A percentile compares a stretch with the other conserved stretches of the same genome.
phyloP scores from a whole-genome alignment of 2,888 invertebrate species.

The Smittia sp. region DNA sequence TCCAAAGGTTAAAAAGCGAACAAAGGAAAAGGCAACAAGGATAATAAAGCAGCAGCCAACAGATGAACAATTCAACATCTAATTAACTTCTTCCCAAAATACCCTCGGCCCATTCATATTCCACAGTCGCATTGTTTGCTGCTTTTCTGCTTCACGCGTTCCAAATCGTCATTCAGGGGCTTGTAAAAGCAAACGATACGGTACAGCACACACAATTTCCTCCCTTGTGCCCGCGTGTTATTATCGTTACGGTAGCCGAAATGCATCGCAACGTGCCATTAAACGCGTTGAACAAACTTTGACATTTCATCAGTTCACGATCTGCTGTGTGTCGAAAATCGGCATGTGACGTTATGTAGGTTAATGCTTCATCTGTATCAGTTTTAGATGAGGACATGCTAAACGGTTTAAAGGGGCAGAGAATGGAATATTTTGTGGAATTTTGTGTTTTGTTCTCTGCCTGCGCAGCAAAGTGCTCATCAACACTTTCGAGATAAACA shows the following conservation, averaged over 20 bases:
- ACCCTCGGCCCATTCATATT: not conserved
- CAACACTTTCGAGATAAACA: too few species aligned
- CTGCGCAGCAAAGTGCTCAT: too few species aligned
- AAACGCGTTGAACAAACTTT: not conserved
- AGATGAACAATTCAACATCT: constrained; percentile 1
- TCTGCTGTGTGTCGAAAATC: not conserved
- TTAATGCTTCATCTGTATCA: constrained; percentile 30
- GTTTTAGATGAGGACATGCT: not conserved
- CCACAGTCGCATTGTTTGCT: not conserved
- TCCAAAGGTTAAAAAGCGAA: not conserved
- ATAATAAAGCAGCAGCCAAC: not conserved
- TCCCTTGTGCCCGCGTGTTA: not conserved
- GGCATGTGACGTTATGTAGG: constrained; percentile 34
- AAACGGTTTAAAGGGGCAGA: not conserved
- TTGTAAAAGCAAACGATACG: not conserved
- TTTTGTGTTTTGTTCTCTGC: too few species aligned
- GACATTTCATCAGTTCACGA: not conserved
- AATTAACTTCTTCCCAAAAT: constrained; percentile 8
- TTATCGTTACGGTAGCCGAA: constrained; percentile 10
- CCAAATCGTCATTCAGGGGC: not conserved
- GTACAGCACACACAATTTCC: not conserved
- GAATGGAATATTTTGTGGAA: too few species aligned
- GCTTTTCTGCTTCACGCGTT: not conserved
- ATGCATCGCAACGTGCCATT: constrained; percentile 36
- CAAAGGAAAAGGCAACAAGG: not conserved